These are phyloP conservation scores for Sesia bembeciformis DNA, from an alignment of 2,888 invertebrate genomes.

Conservation along the genomic window DNA sequence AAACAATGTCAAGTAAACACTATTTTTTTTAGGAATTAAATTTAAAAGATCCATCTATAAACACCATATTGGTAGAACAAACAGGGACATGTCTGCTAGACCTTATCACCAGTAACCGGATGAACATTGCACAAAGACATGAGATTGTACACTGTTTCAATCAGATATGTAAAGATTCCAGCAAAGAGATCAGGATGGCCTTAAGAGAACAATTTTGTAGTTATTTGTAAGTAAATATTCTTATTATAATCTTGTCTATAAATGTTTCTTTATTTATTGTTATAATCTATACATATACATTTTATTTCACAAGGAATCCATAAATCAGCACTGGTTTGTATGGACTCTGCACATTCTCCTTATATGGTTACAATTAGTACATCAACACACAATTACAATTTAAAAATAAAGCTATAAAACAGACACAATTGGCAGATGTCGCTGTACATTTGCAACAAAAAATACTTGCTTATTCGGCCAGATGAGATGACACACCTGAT, in stretches of 20 bases:
- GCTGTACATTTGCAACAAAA: too few relatives aligned
- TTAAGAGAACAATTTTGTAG: slow-evolving; percentile 26
- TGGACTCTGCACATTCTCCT: not conserved
- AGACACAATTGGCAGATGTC: too few relatives aligned
- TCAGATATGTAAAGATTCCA: slow-evolving; percentile 29
- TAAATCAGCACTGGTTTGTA: not conserved
- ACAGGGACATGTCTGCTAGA: slow-evolving; percentile 37
- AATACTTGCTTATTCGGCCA: too few relatives aligned
- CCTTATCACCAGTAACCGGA: slow-evolving; percentile 25
- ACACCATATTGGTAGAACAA: slow-evolving; percentile 31
- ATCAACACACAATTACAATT: too few relatives aligned
- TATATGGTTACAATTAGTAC: too few relatives aligned
- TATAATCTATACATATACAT: too few relatives aligned
- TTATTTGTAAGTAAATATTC: slow-evolving; percentile 41
- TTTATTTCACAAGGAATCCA: not conserved
- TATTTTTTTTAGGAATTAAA: slow-evolving; percentile 26
- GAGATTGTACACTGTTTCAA: slow-evolving; percentile 43
- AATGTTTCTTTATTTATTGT: too few relatives aligned
- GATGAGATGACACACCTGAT: too few relatives aligned
- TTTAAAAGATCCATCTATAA: slow-evolving; percentile 27
- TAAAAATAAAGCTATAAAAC: too few relatives aligned
- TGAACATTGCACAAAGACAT: slow-evolving; percentile 26
- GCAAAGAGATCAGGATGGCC: slow-evolving; percentile 34
- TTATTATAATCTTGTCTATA: too few relatives aligned
- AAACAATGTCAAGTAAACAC: not conserved